Evolutionary conservation across 2,113 vertebrate species (phyloP), one percentile per base, ranked within the genome.

Genomic region (Actenoides lindsayi): DNA sequence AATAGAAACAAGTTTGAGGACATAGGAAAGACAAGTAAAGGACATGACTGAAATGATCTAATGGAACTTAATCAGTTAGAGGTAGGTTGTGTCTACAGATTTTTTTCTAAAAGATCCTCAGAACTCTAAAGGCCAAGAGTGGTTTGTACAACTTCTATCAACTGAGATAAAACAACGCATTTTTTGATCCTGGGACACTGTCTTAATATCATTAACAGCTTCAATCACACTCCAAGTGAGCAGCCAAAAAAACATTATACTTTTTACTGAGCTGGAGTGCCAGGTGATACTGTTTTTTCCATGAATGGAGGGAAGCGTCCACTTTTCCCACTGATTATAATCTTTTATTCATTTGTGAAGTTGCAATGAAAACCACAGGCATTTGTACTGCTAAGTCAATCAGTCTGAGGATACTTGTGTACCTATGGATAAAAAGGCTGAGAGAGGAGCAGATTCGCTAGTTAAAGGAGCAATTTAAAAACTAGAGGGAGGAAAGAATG

Each of bases 311-410:
- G 73, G 69, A 44, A 94, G 93, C 9, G 16, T 93, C 74, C 95
- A 94, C 42, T 97, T 91, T 97, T 91, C 82, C 94, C 70, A 94
- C 82, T 94, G 89, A 93, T 96, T 92, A 80, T 96, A 71, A 95
- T 83, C 71, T 91, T 91, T 42, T 76, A 92, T 88, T 91, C 78
- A 53, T 97, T 95, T 93, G 70, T 78, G 64, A 60, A 70, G 63
- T 93, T 95, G 83, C 95, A 94, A 70, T 93, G 74, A 76, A 80
- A 85, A 86, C 48, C 87, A 53, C 64, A 95, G 91, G 39, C 77
- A 28, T 93, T 89, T 54, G 63, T 59, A 68, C 84, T 97, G 87
- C 73, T 96, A 94, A 96, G 77, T 93, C 87, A 68, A 76, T 97
- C 87, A 96, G 62, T 84, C 69, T 93, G 68, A 65, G 63, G 28